These are phyloP conservation scores for Trichogramma pretiosum DNA, from an alignment of 1,140 invertebrate species.

Conservation along the genomic window DNA sequence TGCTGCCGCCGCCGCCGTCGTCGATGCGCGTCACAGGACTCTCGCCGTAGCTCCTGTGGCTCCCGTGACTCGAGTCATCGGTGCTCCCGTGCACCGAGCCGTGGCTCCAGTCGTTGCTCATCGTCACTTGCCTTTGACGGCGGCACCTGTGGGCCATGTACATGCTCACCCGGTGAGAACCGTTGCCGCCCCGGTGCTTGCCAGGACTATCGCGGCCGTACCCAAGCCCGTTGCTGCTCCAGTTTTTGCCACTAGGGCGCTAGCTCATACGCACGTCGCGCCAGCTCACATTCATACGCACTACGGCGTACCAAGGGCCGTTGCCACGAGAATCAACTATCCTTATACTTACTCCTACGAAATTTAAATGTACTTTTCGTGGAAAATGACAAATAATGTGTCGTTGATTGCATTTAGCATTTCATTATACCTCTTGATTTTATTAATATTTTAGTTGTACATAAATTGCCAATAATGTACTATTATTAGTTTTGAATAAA, in stretches of 20 bases:
- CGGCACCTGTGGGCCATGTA: constrained; percentile 13
- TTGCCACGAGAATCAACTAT: constrained; percentile 27
- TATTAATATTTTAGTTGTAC: too few relatives aligned
- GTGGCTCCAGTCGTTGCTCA: constrained; percentile 10
- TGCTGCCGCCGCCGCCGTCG: constrained; percentile 18
- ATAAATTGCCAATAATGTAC: too few relatives aligned
- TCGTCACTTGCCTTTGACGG: constrained; percentile 5
- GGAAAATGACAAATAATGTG: too few relatives aligned
- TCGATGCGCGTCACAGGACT: constrained; percentile 17
- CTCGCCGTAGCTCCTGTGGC: constrained; percentile 15
- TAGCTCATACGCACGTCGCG: constrained; percentile 1
- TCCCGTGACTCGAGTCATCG: constrained; percentile 12
- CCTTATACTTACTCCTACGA: too few relatives aligned
- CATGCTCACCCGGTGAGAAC: constrained; percentile 17
- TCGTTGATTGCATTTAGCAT: too few relatives aligned
- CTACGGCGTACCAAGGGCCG: constrained; percentile 24
- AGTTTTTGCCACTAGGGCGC: constrained; percentile 18
- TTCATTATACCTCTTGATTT: too few relatives aligned
- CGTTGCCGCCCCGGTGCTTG: constrained; percentile 29
- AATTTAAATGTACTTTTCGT: too few relatives aligned
- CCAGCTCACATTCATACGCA: constrained; percentile 4
- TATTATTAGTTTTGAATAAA: too few relatives aligned
- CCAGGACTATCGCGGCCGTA: constrained; percentile 18
- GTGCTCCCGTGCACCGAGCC: constrained; percentile 11
- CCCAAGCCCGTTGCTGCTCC: constrained; percentile 16